A percentile compares a stretch with the other conserved stretches of the same genome.
Conservation (phyloP, 2,888 invertebrate genomes). For the Lasioglossum calceatum region DNA sequence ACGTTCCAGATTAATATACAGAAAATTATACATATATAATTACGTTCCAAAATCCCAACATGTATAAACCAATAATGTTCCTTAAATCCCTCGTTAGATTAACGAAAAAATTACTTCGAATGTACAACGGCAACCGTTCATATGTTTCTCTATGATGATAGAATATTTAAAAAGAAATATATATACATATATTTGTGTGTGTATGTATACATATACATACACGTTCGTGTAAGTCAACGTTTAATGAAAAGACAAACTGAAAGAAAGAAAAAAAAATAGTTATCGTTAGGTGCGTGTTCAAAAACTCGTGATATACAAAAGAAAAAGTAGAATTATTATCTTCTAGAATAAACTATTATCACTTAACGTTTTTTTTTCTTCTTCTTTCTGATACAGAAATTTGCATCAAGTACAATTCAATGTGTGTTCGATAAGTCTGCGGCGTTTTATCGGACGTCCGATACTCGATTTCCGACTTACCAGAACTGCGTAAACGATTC, state of each 20-base stretch:
- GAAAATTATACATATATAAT: constrained; percentile 30
- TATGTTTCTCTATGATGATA: not conserved
- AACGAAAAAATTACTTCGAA: constrained; percentile 28
- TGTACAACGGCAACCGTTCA: constrained; percentile 7
- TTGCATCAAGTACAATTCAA: constrained; percentile 33
- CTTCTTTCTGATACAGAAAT: constrained; percentile 50
- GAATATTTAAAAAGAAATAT: not conserved
- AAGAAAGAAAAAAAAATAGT: constrained; percentile 14
- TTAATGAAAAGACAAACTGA: constrained; percentile 21
- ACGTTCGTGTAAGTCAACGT: not conserved
- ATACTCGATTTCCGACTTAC: constrained; percentile 22
- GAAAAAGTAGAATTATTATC: constrained; percentile 20
- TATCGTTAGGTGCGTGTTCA: constrained; percentile 4
- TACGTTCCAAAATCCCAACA: constrained; percentile 24
- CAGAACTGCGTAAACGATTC: constrained; percentile 24
- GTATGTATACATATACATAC: not conserved
- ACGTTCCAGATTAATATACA: constrained; percentile 15
- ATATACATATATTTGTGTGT: not conserved
- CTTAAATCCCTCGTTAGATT: constrained; percentile 32
- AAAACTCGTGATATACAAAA: constrained; percentile 32
- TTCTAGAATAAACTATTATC: constrained; percentile 25
- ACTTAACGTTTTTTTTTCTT: constrained; percentile 4
- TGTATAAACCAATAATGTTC: constrained; percentile 50
- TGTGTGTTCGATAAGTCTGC: constrained; percentile 11
- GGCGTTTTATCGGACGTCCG: not conserved